Conservation (phyloP, 2,113 vertebrate genomes). For the Amazona vittata region DNA sequence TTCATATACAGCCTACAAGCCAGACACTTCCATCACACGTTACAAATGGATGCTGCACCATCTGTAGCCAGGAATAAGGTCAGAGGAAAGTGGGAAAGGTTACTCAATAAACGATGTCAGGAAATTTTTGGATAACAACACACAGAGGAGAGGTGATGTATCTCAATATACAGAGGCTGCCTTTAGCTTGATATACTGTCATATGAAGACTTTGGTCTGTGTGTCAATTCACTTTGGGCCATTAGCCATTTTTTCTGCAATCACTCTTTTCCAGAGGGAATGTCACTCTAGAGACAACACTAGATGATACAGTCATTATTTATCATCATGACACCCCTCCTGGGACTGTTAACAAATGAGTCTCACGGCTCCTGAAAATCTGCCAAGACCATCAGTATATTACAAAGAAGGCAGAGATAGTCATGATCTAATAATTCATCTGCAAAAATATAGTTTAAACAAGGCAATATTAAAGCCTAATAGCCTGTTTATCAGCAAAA, state of each 20-base stretch:
- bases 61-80: neutral
- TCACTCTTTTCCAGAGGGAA: neutral
- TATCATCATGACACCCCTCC: conserved; percentile 35
- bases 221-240: neutral
- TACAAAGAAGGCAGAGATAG: neutral
- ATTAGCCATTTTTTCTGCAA: neutral
- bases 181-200: neutral
- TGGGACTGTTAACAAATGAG: neutral
- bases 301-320: conserved; percentile 27
- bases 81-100: neutral
- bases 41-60: neutral
- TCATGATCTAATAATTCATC: neutral
- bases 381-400: conserved; percentile 18
- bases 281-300: neutral
- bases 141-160: neutral
- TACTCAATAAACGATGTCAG: neutral
- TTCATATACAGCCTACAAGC: neutral
- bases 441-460: neutral
- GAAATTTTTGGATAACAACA: neutral
- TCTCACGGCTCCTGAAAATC: neutral
- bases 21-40: neutral
- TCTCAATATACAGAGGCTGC: neutral
- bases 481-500: neutral
- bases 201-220: neutral
- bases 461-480: neutral